Evolutionary conservation across 1,140 invertebrate species (phyloP).

Genomic region (Halesus radiatus): DNA sequence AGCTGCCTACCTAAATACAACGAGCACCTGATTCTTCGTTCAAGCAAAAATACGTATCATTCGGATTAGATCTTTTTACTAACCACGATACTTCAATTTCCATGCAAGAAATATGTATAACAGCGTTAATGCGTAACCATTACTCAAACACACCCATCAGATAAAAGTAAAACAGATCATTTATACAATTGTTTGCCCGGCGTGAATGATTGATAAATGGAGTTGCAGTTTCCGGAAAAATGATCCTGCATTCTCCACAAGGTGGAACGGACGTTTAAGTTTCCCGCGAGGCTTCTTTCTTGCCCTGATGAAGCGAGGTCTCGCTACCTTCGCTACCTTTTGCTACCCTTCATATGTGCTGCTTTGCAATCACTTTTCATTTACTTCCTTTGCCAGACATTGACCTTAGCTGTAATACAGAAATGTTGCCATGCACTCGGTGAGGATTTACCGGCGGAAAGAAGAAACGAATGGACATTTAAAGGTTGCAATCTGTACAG

Average conservation of each 20-base stretch:
- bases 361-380: too few species aligned
- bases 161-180: too few species aligned
- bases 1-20: too few species aligned
- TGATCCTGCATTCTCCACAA: background rate
- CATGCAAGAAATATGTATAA: too few species aligned
- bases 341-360: too few species aligned
- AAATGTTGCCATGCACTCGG: background rate
- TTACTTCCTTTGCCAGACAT: constrained; percentile 13
- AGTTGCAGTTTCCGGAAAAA: constrained; percentile 41
- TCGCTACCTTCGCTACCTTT: background rate
- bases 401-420: constrained; percentile 16
- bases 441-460: constrained; percentile 6
- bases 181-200: background rate
- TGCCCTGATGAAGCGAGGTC: constrained; percentile 38
- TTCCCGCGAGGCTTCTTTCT: constrained; percentile 41
- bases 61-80: too few species aligned
- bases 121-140: too few species aligned
- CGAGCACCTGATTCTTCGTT: too few species aligned
- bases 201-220: constrained; percentile 47
- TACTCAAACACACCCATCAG: too few species aligned
- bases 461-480: constrained; percentile 11
- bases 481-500: background rate
- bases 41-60: too few species aligned
- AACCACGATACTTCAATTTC: too few species aligned
- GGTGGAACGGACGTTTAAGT: constrained; percentile 40